A percentile compares a stretch with the other conserved stretches of the same genome.
These are phyloP conservation scores for Murina feae DNA, from an alignment of 2,113 vertebrate genomes.

Conservation along the genomic window DNA sequence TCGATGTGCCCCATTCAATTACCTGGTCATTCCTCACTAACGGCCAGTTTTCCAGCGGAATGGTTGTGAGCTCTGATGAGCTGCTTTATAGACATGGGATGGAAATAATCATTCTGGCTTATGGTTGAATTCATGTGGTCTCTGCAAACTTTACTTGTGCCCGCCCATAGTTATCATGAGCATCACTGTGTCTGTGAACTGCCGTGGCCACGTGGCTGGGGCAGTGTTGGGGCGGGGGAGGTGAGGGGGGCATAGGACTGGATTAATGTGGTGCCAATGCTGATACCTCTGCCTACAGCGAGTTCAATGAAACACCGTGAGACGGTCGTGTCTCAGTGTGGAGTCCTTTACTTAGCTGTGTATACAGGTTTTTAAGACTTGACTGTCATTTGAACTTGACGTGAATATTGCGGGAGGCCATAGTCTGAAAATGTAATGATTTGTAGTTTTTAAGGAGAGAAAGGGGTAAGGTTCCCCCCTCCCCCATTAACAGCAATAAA, in stretches of 20 bases:
- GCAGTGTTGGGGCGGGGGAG: neutral
- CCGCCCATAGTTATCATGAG: neutral
- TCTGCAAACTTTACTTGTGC: neutral
- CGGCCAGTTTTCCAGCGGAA: neutral
- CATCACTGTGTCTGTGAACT: neutral
- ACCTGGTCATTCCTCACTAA: neutral
- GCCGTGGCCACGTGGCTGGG: neutral
- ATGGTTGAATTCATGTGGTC: neutral
- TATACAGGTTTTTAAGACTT: constrained; percentile 49
- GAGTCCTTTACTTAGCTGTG: constrained; percentile 49
- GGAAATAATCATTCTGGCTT: constrained; percentile 28
- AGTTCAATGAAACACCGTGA: constrained; percentile 15
- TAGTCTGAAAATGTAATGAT: constrained; percentile 59
- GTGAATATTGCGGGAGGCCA: constrained; percentile 57
- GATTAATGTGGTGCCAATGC: neutral
- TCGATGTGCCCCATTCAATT: neutral
- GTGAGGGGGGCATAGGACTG: neutral
- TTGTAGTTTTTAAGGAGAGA: constrained; percentile 10
- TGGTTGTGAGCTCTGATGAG: neutral
- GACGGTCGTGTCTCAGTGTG: neutral
- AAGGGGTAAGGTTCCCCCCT: neutral
- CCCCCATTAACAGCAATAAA: neutral
- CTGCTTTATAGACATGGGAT: neutral
- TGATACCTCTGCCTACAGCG: neutral
- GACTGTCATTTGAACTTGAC: constrained; percentile 43